Evolutionary conservation across 1,140 invertebrate genomes (phyloP).

Genomic region (Sminthurinus signatus): DNA sequence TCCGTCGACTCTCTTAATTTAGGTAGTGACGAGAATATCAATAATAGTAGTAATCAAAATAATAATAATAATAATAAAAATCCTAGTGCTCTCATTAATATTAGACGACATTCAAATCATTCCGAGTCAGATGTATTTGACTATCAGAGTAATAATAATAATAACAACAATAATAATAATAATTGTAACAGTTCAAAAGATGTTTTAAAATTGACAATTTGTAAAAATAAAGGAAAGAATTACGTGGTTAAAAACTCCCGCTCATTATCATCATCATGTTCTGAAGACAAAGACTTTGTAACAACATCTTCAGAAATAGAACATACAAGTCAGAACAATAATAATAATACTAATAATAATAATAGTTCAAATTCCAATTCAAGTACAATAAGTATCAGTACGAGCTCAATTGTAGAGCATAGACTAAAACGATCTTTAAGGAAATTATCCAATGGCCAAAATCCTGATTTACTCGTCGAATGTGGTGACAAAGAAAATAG

Average conservation of each 20-base stretch:
- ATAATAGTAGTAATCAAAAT: not conserved
- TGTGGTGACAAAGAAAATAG: not conserved
- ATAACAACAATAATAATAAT: not conserved
- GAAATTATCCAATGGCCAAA: not conserved
- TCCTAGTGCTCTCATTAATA: not conserved
- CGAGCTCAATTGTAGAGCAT: not conserved
- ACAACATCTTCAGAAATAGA: too few species aligned
- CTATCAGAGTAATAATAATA: not conserved
- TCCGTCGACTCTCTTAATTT: too few species aligned
- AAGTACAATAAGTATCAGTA: too few species aligned
- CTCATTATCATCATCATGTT: too few species aligned
- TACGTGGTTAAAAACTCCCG: conserved; percentile 25
- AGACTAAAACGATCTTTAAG: not conserved
- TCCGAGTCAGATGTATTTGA: too few species aligned
- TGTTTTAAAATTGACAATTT: conserved; percentile 25
- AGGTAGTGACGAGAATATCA: not conserved
- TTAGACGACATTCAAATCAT: too few species aligned
- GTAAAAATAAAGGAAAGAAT: conserved; percentile 22
- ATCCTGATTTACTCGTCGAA: too few species aligned
- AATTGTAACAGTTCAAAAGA: conserved; percentile 6
- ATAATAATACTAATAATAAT: conserved; percentile 3
- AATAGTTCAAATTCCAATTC: not conserved
- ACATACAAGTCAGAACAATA: not conserved
- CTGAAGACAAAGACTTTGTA: too few species aligned
- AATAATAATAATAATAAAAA: not conserved